Conservation (phyloP, 2,888 invertebrate species). For the Alviniconcha strummeri region DNA sequence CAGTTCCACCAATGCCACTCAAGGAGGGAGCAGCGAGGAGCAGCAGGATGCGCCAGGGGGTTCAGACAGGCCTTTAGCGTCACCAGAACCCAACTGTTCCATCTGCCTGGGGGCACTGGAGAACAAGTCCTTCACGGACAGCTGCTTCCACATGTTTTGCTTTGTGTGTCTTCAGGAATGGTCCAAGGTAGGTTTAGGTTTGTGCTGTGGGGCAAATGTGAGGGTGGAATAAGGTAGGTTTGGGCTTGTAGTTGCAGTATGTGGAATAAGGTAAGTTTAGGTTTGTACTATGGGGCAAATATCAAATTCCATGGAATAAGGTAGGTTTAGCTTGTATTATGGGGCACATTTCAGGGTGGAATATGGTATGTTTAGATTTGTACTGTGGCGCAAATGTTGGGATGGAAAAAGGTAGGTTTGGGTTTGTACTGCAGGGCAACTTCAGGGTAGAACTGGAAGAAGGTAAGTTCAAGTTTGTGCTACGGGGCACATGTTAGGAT, state of each 20-base stretch:
- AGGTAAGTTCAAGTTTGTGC: no score
- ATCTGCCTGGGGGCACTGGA: constrained; percentile 91
- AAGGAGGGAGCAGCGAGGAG: background rate
- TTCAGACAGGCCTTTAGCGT: constrained; percentile 37
- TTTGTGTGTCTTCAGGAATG: constrained; percentile 93
- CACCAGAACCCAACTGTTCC: constrained; percentile 82
- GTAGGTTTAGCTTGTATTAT: no score
- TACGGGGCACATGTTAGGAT: no score
- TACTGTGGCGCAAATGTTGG: no score
- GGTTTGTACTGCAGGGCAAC: no score
- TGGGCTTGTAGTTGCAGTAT: background rate
- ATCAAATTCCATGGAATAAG: no score
- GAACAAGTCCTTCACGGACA: constrained; percentile 93
- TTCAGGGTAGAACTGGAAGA: no score
- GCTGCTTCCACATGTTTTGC: constrained; percentile 95
- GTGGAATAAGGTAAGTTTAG: no score
- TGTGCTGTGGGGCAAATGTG: background rate
- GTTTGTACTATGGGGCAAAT: no score
- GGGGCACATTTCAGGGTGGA: no score
- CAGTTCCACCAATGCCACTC: background rate
- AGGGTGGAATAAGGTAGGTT: background rate
- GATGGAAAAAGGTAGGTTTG: no score
- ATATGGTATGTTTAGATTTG: no score
- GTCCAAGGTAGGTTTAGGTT: constrained; percentile 82
- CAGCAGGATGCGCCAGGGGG: background rate